Percentiles rank a stretch among this genome's conserved stretches.
These are phyloP conservation scores for Lordiphosa stackelbergi DNA, from an alignment of 1,140 invertebrate species.

Conservation along the genomic window DNA sequence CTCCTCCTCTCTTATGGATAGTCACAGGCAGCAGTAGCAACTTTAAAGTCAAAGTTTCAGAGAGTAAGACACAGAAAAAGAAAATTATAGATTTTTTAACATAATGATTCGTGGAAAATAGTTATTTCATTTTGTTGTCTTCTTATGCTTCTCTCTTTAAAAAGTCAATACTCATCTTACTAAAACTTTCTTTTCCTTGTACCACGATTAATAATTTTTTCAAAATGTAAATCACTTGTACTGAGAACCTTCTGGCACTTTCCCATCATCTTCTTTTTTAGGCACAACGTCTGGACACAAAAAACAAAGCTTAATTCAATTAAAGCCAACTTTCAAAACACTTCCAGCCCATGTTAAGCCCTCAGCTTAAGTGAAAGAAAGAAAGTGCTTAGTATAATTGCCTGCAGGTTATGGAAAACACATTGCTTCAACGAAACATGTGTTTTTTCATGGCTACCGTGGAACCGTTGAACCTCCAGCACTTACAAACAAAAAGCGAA, in stretches of 20 bases:
- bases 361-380: slow-evolving; percentile 20
- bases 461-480: slow-evolving; percentile 5
- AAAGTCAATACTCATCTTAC: no score
- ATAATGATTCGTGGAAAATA: no score
- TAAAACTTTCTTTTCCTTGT: background rate
- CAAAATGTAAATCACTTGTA: slow-evolving; percentile 12
- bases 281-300: background rate
- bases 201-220: background rate
- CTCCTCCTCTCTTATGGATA: no score
- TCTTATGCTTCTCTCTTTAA: no score
- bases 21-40: no score
- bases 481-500: slow-evolving; percentile 23
- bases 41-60: no score
- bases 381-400: slow-evolving; percentile 54
- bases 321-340: slow-evolving; percentile 64
- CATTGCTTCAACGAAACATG: slow-evolving; percentile 48
- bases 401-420: slow-evolving; percentile 30
- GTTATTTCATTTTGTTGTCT: no score
- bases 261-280: slow-evolving; percentile 20
- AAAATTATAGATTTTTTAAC: no score
- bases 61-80: no score
- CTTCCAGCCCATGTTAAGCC: slow-evolving; percentile 31
- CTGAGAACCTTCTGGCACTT: slow-evolving; percentile 28
- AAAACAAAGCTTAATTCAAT: slow-evolving; percentile 49
- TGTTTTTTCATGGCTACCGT: slow-evolving; percentile 19